Base-by-base conservation (phyloP, 2,888 invertebrate genomes). In the Ochropleura plecta region DNA sequence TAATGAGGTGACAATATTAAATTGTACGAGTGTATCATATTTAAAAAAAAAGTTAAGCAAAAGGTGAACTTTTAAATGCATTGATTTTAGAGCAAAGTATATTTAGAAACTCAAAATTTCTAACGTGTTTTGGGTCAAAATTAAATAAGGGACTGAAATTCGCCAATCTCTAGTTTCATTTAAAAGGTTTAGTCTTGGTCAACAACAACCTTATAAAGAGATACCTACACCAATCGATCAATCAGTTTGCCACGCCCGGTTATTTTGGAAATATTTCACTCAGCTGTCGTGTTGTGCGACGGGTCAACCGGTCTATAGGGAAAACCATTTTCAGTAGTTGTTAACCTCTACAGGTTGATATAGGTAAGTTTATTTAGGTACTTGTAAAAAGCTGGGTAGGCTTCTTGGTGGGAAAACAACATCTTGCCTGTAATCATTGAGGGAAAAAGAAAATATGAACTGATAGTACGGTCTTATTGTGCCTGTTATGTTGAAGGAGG, bases 211-310 rank as follows among this genome's bases (percentile, higher is more conserved):
- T 51, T 8, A 53, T 8, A 42, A 42, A 59, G 42, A 46, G 8
- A 20, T n/a, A 81, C 59, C 12, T 18, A 18, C 16, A 46, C 7
- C 59, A 53, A 59, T 77, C 48, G 6, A 65, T 77, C 76, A 77
- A 81, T 76, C 76, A 16, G 42, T 40, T 53, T 76, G 63, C 16
- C 82, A 64, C 18, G n/a, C 42, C n/a, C 3, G 59, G 76, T 81
- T 81, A 76, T 65, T 76, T 82, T 60, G 76, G 64, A 81, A 81
- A 81, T 77, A 77, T 65, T 77, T 77, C 82, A 77, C 81, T 77
- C 82, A 65, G 12, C 59, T 60, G 77, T 77, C 77, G 59, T 59
- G 59, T 65, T 12, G 51, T 3, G 12, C 42, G 51, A 20, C 82
- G 12, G 82, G 59, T 76, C 76, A 59, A 64, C 82, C 18, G 12